A percentile compares a stretch with the other conserved stretches of the same genome.
These are phyloP conservation scores for Hydrotaea diabolus DNA, from an alignment of 2,888 invertebrate species.

Conservation along the genomic window DNA sequence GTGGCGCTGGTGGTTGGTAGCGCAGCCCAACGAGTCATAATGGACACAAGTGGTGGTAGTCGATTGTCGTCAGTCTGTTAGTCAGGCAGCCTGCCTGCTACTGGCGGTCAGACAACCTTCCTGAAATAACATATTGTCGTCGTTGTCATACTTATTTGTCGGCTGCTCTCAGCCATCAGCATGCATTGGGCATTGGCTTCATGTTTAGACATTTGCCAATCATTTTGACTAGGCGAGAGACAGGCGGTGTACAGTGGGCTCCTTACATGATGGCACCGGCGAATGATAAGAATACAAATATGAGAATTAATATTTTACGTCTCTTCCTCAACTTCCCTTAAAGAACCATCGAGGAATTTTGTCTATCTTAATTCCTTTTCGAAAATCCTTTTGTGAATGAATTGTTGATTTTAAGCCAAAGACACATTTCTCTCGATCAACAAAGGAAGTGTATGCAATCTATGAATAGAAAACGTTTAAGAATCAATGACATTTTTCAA, in stretches of 20 bases:
- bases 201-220: slow-evolving; percentile 1
- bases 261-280: too few species aligned
- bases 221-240: not conserved
- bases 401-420: too few species aligned
- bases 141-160: slow-evolving; percentile 15
- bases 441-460: too few species aligned
- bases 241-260: not conserved
- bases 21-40: not conserved
- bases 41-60: not conserved
- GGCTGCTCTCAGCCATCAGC: not conserved
- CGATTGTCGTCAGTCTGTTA: slow-evolving; percentile 37
- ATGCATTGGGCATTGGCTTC: not conserved
- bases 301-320: too few species aligned
- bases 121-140: slow-evolving; percentile 48
- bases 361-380: too few species aligned
- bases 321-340: too few species aligned
- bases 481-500: too few species aligned
- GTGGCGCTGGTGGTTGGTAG: not conserved
- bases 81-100: not conserved
- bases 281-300: too few species aligned
- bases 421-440: too few species aligned
- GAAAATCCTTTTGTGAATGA: too few species aligned
- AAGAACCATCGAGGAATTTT: too few species aligned
- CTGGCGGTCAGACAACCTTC: slow-evolving; percentile 54
- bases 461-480: too few species aligned